Evolutionary conservation across 1,140 invertebrate genomes (phyloP).

Genomic region (Drosophila nigromelanica): DNA sequence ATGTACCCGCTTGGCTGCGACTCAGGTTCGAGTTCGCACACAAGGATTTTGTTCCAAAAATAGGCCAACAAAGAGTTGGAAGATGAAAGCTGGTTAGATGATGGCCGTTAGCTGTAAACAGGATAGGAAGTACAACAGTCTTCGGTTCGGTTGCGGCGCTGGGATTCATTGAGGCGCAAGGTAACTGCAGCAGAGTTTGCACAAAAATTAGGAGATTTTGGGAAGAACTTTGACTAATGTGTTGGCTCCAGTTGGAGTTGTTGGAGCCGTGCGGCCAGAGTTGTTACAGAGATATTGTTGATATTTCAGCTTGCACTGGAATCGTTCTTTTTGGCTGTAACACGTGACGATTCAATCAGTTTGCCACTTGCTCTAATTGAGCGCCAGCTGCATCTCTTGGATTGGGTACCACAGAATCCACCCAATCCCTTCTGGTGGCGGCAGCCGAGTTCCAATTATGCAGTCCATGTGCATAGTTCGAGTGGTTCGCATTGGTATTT

Average conservation of each 20-base stretch:
- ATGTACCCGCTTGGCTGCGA: not conserved
- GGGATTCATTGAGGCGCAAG: constrained; percentile 32
- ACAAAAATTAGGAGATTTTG: constrained; percentile 57
- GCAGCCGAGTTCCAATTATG: constrained; percentile 64
- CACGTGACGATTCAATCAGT: constrained; percentile 55
- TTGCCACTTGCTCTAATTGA: constrained; percentile 52
- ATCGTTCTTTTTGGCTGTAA: constrained; percentile 1
- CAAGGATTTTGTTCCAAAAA: constrained; percentile 17
- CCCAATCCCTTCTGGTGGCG: not conserved
- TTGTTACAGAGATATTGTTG: constrained; percentile 41
- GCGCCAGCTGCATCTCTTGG: constrained; percentile 31
- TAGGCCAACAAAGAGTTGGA: constrained; percentile 22
- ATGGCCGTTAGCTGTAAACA: too few relatives aligned
- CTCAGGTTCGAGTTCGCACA: constrained; percentile 13
- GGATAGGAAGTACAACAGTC: not conserved
- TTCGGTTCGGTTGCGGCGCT: constrained; percentile 4
- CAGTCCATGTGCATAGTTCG: constrained; percentile 45
- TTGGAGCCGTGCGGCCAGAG: not conserved
- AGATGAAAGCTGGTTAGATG: not conserved
- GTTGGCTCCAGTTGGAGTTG: constrained; percentile 12
- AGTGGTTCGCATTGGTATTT: constrained; percentile 43
- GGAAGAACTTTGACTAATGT: constrained; percentile 41
- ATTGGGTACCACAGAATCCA: not conserved
- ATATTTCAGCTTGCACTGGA: constrained; percentile 21
- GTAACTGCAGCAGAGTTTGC: constrained; percentile 40